Percentiles rank a stretch among this genome's conserved stretches.
phyloP scores from a whole-genome alignment of 2,113 vertebrate species.

The Echinops telfairi region DNA sequence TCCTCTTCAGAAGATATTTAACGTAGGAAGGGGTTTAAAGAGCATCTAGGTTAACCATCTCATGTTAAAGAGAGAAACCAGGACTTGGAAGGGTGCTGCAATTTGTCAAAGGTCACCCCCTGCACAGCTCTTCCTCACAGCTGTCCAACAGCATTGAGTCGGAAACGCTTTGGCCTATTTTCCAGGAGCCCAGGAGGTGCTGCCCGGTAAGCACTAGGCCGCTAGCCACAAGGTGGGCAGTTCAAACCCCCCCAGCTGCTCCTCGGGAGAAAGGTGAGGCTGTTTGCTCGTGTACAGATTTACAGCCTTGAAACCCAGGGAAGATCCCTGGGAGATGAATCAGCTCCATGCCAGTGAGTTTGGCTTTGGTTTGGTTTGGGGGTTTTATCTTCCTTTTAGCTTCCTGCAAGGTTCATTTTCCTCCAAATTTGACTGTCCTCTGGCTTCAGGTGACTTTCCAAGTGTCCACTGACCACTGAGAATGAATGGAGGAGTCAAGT shows the following conservation, averaged over 20 bases:
- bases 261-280: too few species aligned
- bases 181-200: too few species aligned
- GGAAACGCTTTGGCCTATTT: neutral
- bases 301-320: too few species aligned
- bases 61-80: neutral
- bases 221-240: too few species aligned
- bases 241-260: too few species aligned
- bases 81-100: neutral
- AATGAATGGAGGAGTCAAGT: neutral
- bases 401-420: neutral
- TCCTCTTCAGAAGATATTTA: conserved; percentile 37
- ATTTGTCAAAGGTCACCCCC: neutral
- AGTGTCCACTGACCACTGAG: neutral
- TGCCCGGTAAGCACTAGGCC: too few species aligned
- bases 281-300: too few species aligned
- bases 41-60: neutral
- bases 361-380: too few species aligned
- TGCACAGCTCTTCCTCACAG: neutral
- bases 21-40: neutral
- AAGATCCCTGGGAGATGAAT: too few species aligned
- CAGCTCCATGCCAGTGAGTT: too few species aligned
- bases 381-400: neutral
- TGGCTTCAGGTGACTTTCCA: conserved; percentile 8
- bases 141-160: neutral
- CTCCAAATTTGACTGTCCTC: neutral